These are phyloP conservation scores for Pheosia tremula DNA, from an alignment of 2,888 invertebrate genomes.

Conservation along the genomic window DNA sequence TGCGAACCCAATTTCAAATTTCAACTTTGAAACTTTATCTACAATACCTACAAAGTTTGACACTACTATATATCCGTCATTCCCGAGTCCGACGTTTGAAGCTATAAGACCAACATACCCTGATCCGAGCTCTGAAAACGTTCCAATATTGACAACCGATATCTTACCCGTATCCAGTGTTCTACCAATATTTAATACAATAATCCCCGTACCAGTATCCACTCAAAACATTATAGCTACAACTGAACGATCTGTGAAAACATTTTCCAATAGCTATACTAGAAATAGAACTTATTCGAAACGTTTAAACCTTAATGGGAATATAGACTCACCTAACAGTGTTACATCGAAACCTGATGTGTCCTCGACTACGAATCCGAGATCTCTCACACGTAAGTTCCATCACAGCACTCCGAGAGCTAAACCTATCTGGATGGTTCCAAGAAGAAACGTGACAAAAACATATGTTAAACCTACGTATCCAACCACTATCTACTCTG, in stretches of 20 bases:
- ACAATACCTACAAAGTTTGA: slow-evolving; percentile 4
- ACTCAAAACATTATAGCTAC: slow-evolving; percentile 59
- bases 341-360: slow-evolving; percentile 61
- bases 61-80: slow-evolving; percentile 5
- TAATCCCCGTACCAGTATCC: slow-evolving; percentile 47
- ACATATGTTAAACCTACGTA: slow-evolving; percentile 49
- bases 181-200: slow-evolving; percentile 47
- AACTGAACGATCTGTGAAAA: slow-evolving; percentile 56
- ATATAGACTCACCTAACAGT: slow-evolving; percentile 71
- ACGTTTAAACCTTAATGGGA: slow-evolving; percentile 62
- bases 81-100: slow-evolving; percentile 5
- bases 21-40: background rate
- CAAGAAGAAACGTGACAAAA: slow-evolving; percentile 64
- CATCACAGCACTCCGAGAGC: slow-evolving; percentile 70
- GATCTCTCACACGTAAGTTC: slow-evolving; percentile 65
- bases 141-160: slow-evolving; percentile 50
- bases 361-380: slow-evolving; percentile 48
- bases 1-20: background rate
- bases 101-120: slow-evolving; percentile 26
- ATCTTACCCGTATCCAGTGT: slow-evolving; percentile 51
- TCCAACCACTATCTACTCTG: slow-evolving; percentile 73
- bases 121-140: slow-evolving; percentile 44
- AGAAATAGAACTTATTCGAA: slow-evolving; percentile 73
- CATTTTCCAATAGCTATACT: slow-evolving; percentile 52
- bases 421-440: slow-evolving; percentile 75